A percentile compares a stretch with the other conserved stretches of the same genome.
Conservation (phyloP, 2,888 invertebrate genomes). For the Mesorhabditis sp. region DNA sequence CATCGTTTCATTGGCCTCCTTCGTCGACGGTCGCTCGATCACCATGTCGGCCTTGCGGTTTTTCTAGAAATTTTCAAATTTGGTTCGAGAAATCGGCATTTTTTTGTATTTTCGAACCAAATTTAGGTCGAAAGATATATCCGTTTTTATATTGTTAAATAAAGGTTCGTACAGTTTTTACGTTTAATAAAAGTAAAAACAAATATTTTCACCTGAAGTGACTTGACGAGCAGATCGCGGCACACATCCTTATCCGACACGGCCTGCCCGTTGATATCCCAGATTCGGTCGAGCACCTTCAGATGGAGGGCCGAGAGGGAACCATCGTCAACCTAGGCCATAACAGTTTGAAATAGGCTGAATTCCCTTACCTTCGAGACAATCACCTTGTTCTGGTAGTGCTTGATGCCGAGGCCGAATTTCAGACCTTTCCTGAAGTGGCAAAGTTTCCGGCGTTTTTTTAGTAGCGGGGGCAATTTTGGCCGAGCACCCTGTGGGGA, state of each 20-base stretch:
- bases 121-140: too few relatives aligned
- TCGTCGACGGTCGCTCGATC: conserved; percentile 17
- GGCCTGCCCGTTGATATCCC: conserved; percentile 21
- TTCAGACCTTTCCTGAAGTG: conserved; percentile 20
- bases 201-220: conserved; percentile 13
- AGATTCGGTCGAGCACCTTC: conserved; percentile 17
- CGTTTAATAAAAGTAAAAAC: too few relatives aligned
- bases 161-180: too few relatives aligned
- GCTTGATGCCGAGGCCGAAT: conserved; percentile 27
- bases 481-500: too few relatives aligned
- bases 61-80: conserved; percentile 8
- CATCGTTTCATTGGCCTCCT: conserved; percentile 15
- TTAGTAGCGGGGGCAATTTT: too few relatives aligned
- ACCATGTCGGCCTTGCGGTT: conserved; percentile 16
- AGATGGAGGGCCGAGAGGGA: conserved; percentile 20
- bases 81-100: too few relatives aligned
- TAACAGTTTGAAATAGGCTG: background rate
- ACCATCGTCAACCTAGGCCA: conserved; percentile 9
- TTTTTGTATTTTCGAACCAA: too few relatives aligned
- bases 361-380: conserved; percentile 20
- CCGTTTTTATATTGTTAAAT: too few relatives aligned
- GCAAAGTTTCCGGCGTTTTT: too few relatives aligned
- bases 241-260: conserved; percentile 24
- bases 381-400: conserved; percentile 23
- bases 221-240: conserved; percentile 18